Percentiles rank a stretch among this genome's conserved stretches.
Conservation (phyloP, 2,888 invertebrate genomes). For the Epinotia nisella region DNA sequence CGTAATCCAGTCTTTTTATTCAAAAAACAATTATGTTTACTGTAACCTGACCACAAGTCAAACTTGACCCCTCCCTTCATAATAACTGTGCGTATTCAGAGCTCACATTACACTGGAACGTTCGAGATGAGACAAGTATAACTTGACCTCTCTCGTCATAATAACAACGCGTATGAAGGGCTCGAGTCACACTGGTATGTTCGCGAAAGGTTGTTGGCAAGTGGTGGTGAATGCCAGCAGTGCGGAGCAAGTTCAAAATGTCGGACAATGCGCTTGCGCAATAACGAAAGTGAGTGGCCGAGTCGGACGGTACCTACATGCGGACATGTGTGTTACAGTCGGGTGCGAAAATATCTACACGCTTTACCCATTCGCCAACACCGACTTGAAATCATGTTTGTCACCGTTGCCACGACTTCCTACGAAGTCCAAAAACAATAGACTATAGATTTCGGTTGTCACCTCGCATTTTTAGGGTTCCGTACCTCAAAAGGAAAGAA, state of each 20-base stretch:
- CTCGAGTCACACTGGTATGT: neutral
- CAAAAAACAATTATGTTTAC: neutral
- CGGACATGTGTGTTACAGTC: neutral
- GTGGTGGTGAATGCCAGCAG: neutral
- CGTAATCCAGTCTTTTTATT: conserved; percentile 1
- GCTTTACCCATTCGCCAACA: too few species aligned
- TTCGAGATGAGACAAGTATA: neutral
- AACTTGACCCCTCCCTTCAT: neutral
- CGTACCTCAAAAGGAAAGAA: too few species aligned
- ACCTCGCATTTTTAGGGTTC: too few species aligned
- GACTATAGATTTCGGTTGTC: too few species aligned
- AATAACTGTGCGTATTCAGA: neutral
- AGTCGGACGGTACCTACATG: conserved; percentile 23
- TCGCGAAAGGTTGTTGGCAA: too few species aligned
- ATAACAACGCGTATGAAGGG: too few species aligned
- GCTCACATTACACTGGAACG: neutral
- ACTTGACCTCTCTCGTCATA: neutral
- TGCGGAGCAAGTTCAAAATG: conserved; percentile 53
- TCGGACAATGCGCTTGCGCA: conserved; percentile 51
- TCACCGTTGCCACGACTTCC: too few species aligned
- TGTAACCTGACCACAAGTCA: neutral
- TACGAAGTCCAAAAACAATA: too few species aligned
- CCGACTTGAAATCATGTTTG: too few species aligned
- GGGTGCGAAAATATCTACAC: neutral
- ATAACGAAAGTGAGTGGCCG: conserved; percentile 53